A percentile compares a stretch with the other conserved stretches of the same genome.
phyloP scores from a whole-genome alignment of 2,113 vertebrate genomes.

The Ammospiza nelsoni region DNA sequence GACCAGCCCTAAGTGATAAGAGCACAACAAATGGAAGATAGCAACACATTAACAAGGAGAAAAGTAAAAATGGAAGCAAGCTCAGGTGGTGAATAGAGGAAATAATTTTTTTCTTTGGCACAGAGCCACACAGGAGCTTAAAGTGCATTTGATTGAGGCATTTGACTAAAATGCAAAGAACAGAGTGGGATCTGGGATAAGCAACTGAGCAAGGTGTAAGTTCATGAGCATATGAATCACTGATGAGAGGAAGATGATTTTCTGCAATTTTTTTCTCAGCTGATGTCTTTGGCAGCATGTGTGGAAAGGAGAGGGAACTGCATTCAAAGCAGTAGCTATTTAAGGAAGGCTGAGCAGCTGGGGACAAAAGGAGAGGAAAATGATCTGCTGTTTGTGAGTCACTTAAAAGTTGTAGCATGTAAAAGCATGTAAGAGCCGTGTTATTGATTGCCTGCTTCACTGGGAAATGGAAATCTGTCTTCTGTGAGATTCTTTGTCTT shows the following conservation, averaged over 20 bases:
- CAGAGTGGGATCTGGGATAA: background rate
- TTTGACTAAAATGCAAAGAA: slow-evolving; percentile 53
- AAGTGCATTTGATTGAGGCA: slow-evolving; percentile 26
- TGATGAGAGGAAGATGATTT: background rate
- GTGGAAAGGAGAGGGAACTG: background rate
- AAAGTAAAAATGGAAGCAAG: background rate
- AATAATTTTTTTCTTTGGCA: background rate
- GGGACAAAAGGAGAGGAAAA: background rate
- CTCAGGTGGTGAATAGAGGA: background rate
- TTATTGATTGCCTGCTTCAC: background rate
- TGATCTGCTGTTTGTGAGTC: background rate
- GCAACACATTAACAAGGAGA: background rate
- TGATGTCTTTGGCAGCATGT: background rate
- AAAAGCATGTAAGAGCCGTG: background rate
- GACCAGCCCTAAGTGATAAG: background rate
- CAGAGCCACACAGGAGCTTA: background rate
- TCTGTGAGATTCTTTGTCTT: background rate
- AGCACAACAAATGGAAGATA: background rate
- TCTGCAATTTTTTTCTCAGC: background rate
- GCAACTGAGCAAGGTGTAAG: background rate
- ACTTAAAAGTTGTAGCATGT: background rate
- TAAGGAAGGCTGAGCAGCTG: background rate
- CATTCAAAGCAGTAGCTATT: background rate
- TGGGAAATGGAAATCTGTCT: background rate
- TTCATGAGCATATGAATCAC: background rate